Evolutionary conservation across 2,797 vertebrate genomes (phyloP).

Genomic region (Hydrolagus colliei): DNA sequence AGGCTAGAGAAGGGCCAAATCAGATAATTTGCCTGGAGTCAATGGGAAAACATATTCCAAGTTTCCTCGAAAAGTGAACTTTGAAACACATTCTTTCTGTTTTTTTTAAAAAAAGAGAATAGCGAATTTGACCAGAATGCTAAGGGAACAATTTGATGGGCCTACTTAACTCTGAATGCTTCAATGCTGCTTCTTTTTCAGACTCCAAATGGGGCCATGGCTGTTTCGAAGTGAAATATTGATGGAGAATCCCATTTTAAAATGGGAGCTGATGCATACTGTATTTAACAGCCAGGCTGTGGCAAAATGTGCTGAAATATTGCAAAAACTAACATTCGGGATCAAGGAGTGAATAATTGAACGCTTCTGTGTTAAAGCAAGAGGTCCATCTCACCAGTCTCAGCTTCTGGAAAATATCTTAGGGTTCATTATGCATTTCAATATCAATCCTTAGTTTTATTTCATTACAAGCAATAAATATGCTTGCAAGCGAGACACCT

Average conservation of each 20-base stretch:
- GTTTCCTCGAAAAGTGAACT: conserved; percentile 52
- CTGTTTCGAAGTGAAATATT: background rate
- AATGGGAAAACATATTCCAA: conserved; percentile 73
- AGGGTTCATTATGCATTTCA: background rate
- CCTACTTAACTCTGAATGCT: background rate
- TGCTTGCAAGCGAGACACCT: too few relatives aligned
- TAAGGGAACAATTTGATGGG: background rate
- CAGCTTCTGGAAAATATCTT: conserved; percentile 12
- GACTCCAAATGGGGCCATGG: background rate
- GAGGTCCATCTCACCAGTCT: background rate
- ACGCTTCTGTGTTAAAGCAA: background rate
- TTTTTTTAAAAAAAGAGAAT: background rate
- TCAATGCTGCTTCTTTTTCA: background rate
- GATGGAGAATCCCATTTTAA: background rate
- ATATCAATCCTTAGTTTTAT: background rate
- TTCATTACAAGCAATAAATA: background rate
- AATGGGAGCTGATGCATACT: background rate
- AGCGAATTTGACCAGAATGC: background rate
- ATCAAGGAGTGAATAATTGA: background rate
- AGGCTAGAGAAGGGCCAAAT: conserved; percentile 79
- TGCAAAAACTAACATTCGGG: background rate
- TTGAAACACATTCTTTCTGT: conserved; percentile 14
- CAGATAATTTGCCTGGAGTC: conserved; percentile 72
- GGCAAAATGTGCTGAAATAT: background rate
- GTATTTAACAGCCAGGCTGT: background rate